Conservation (phyloP, 2,888 invertebrate species). For the Morpho helenor region DNA sequence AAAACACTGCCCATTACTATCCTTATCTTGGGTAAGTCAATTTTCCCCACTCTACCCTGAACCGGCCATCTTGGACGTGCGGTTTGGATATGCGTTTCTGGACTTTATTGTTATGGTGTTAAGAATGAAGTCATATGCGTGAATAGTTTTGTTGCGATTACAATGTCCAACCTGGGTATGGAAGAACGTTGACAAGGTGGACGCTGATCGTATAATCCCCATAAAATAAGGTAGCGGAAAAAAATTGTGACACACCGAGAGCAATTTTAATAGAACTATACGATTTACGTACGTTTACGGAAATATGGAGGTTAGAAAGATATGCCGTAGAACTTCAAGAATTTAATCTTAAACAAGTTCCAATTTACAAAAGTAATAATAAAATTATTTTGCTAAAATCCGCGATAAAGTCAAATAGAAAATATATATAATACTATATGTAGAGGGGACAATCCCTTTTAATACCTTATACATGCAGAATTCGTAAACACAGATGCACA, state of each 20-base stretch:
- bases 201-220: constrained; percentile 74
- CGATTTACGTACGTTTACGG: too few relatives aligned
- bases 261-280: neutral
- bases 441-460: too few relatives aligned
- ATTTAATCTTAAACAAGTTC: too few relatives aligned
- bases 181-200: constrained; percentile 75
- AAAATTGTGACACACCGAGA: constrained; percentile 43
- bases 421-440: too few relatives aligned
- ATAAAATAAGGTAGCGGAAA: constrained; percentile 72
- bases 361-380: too few relatives aligned
- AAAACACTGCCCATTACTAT: constrained; percentile 69
- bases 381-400: too few relatives aligned
- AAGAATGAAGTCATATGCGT: constrained; percentile 25
- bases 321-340: too few relatives aligned
- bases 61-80: constrained; percentile 26
- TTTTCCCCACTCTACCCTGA: constrained; percentile 59
- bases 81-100: constrained; percentile 23
- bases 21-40: constrained; percentile 76
- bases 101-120: constrained; percentile 26
- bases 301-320: too few relatives aligned
- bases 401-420: too few relatives aligned
- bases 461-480: too few relatives aligned
- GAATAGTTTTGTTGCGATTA: constrained; percentile 36
- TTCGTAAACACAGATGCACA: too few relatives aligned
- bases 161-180: constrained; percentile 70